phyloP scores from a whole-genome alignment of 2,888 invertebrate species.

The Orgyia antiqua region DNA sequence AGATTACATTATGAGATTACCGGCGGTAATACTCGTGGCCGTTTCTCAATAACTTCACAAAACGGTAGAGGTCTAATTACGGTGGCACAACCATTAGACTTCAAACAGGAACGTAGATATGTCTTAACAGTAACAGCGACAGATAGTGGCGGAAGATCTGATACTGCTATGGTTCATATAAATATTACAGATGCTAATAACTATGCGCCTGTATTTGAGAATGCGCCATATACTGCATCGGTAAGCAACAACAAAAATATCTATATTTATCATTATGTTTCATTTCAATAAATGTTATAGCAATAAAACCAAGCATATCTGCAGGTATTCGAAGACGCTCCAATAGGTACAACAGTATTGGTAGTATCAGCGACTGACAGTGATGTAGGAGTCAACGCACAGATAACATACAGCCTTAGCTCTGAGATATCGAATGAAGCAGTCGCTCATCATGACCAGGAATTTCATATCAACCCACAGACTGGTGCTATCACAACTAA shows the following conservation, averaged over 20 bases:
- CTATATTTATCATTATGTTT: too few relatives aligned
- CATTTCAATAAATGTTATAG: not conserved
- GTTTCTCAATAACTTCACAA: conserved; percentile 94
- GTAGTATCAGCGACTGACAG: conserved; percentile 95
- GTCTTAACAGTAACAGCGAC: conserved; percentile 92
- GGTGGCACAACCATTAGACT: conserved; percentile 93
- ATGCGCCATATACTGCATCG: conserved; percentile 93
- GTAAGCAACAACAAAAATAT: conserved; percentile 56
- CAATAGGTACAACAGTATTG: conserved; percentile 93
- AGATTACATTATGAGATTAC: conserved; percentile 90
- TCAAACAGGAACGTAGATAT: conserved; percentile 93
- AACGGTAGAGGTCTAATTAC: conserved; percentile 92
- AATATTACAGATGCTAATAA: conserved; percentile 97
- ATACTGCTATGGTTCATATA: conserved; percentile 93
- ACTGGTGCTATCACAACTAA: conserved; percentile 96
- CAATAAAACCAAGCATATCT: not conserved
- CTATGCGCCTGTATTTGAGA: conserved; percentile 94
- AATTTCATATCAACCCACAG: conserved; percentile 93
- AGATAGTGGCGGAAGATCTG: conserved; percentile 92
- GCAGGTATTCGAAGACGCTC: conserved; percentile 93
- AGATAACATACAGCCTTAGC: conserved; percentile 87
- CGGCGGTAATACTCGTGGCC: conserved; percentile 89
- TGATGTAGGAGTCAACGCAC: conserved; percentile 96
- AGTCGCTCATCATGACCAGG: conserved; percentile 79
- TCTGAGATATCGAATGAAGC: conserved; percentile 80